These are phyloP conservation scores for Anguilla obscura DNA, from an alignment of 2,797 vertebrate species.

Conservation along the genomic window DNA sequence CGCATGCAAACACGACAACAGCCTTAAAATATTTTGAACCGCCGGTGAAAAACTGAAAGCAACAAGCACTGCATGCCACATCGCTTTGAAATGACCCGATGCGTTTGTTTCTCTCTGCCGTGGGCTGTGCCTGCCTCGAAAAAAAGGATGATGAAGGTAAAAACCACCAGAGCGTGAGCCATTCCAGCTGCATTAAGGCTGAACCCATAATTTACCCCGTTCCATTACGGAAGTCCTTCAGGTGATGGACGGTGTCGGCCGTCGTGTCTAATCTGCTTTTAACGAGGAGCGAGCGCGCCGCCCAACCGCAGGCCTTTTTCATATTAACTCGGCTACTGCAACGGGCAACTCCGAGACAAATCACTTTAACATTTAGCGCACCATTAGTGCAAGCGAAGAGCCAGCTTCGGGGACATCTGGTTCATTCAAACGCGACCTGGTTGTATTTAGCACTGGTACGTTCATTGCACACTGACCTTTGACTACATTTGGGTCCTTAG, in stretches of 20 bases:
- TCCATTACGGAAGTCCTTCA: not conserved
- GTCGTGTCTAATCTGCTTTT: constrained; percentile 3
- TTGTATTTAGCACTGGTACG: not conserved
- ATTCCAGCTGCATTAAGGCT: not conserved
- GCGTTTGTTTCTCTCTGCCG: not conserved
- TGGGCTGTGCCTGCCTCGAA: too few relatives aligned
- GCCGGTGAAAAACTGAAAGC: not conserved
- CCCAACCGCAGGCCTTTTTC: not conserved
- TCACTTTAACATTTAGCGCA: not conserved
- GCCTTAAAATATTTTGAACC: not conserved
- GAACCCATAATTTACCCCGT: not conserved
- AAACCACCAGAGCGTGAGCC: not conserved
- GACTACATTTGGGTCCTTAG: not conserved
- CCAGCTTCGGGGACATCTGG: not conserved
- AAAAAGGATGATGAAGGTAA: not conserved
- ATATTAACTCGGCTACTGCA: not conserved
- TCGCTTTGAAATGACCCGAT: not conserved
- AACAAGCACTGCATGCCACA: not conserved
- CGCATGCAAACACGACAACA: not conserved
- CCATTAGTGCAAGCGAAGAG: not conserved
- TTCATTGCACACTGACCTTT: not conserved
- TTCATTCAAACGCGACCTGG: not conserved
- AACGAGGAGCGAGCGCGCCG: not conserved
- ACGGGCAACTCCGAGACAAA: not conserved
- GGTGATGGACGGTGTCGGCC: not conserved